Base-by-base conservation (phyloP, 1,140 invertebrate genomes). In the Leguminivora glycinivorella region DNA sequence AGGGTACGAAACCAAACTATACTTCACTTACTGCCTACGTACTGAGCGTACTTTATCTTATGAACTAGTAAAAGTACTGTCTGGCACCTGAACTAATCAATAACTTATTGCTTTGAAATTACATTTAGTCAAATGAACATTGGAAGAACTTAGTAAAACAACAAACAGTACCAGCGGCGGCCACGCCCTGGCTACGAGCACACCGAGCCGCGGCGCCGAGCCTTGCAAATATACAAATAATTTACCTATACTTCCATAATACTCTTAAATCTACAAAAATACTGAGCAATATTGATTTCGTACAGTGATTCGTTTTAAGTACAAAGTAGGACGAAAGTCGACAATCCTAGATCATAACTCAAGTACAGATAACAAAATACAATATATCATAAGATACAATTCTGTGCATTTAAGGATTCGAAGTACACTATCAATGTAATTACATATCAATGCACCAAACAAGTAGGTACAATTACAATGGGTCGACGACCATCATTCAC, bases 191-290 rank as follows among this genome's bases (percentile, higher is more conserved):
- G 25, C 24, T 25, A 58, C 25, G 5, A 26, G 56, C 10, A 58
- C 22, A 12, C 56, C 56, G 56, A 26, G 22, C 12, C 24, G 14
- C 58, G 58, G 58, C 58, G 58, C 25, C 68, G 70, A 80, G 75
- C 78, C 70, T 78, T 52, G 47, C 72, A 71, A 82, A 76, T 82
- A 83, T 87, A 52, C 47, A 89, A 84, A 87, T 87, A 85, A 86
- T 82, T 85, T 87, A 76, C 79, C 82, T 83, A 80, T 73, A 84
- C 74, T 82, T 81, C 76, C 79, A 73, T 79, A 83, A 81, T 83
- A 83, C 82, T 81, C 87, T 87, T 90, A 89, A 79, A 81, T 83
- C 85, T 88, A 89, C 84, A 87, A 90, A 90, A 90, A 90, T 90
- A 89, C 88, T 90, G 88, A 90, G 88, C 88, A 90, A 90, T 80